Conservation (phyloP, 2,888 invertebrate genomes). For the Empis stercorea region DNA sequence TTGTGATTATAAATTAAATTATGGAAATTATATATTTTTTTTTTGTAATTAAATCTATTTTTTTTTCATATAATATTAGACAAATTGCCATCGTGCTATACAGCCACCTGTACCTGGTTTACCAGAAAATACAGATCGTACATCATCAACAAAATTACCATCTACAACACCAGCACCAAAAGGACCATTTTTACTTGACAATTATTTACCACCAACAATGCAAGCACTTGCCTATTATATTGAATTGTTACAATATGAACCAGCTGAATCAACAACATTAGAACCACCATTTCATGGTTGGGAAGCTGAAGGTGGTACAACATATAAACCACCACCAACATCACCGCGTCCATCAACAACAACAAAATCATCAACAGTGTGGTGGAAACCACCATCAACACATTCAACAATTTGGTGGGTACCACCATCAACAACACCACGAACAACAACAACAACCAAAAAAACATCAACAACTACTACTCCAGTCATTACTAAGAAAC, state of each 20-base stretch:
- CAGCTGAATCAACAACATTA: constrained; percentile 27
- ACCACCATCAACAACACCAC: constrained; percentile 9
- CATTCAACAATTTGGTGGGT: constrained; percentile 15
- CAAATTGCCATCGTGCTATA: neutral
- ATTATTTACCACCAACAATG: constrained; percentile 34
- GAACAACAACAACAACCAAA: neutral
- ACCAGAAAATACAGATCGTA: neutral
- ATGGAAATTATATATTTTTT: too few relatives aligned
- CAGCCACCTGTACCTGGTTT: neutral
- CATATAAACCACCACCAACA: constrained; percentile 7
- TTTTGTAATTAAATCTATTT: too few relatives aligned
- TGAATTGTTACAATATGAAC: constrained; percentile 34
- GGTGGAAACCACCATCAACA: constrained; percentile 13
- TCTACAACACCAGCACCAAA: neutral
- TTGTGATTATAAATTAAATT: too few relatives aligned
- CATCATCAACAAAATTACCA: neutral
- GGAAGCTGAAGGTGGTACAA: constrained; percentile 11
- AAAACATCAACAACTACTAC: neutral
- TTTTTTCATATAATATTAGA: neutral
- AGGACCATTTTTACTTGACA: constrained; percentile 20
- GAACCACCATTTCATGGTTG: constrained; percentile 31
- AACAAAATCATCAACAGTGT: constrained; percentile 10
- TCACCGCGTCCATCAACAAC: constrained; percentile 3
- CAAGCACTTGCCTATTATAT: constrained; percentile 35
- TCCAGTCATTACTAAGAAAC: constrained; percentile 1